Percentiles rank a stretch among this genome's conserved stretches.
These are phyloP conservation scores for Rhagophthalmus giganteus DNA, from an alignment of 2,888 invertebrate species.

Conservation along the genomic window DNA sequence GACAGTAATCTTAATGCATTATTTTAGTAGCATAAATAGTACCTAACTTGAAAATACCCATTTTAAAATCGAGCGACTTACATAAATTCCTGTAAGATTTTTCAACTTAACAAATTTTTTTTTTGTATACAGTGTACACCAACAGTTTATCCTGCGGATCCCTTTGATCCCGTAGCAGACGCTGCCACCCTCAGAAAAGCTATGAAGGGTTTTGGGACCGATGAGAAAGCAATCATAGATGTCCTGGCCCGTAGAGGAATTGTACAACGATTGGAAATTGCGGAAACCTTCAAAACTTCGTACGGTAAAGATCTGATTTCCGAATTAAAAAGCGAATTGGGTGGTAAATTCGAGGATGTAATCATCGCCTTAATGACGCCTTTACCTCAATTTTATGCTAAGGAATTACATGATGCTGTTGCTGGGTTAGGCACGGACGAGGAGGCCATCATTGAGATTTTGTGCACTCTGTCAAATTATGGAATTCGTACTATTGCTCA, in stretches of 20 bases:
- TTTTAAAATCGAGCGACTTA: no score
- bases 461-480: constrained; percentile 89
- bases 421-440: constrained; percentile 87
- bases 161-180: constrained; percentile 83
- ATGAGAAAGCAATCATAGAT: constrained; percentile 89
- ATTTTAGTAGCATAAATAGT: no score
- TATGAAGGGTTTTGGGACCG: constrained; percentile 92
- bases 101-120: no score
- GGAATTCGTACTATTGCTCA: constrained; percentile 83
- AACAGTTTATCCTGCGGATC: constrained; percentile 84
- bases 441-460: constrained; percentile 88
- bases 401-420: constrained; percentile 86
- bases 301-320: constrained; percentile 83
- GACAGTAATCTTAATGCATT: no score
- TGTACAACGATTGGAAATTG: constrained; percentile 87
- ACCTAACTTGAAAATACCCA: no score
- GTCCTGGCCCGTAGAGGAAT: constrained; percentile 86
- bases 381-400: constrained; percentile 86
- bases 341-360: constrained; percentile 87
- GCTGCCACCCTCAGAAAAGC: constrained; percentile 84
- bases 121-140: constrained; percentile 86
- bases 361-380: constrained; percentile 91
- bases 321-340: constrained; percentile 85
- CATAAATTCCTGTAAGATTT: no score
- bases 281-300: constrained; percentile 86